phyloP scores from a whole-genome alignment of 35 echinoderm and acorn worm species.

The Apostichopus parvimensis region DNA sequence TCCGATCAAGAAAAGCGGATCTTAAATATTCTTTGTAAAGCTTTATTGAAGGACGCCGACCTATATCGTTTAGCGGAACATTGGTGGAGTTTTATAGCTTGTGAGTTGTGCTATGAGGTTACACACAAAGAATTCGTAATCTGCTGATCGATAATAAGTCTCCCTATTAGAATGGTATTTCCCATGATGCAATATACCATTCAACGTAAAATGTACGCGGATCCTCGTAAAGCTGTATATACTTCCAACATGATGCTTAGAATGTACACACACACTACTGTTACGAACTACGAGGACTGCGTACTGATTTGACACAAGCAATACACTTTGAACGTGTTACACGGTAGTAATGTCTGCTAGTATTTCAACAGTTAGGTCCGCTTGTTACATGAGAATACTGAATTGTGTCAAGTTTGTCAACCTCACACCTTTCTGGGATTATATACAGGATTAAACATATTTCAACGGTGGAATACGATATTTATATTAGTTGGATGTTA shows the following conservation, averaged over 20 bases:
- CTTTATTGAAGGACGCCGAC: slow-evolving; percentile 9
- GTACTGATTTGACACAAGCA: not conserved
- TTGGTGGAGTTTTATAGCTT: not conserved
- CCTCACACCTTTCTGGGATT: slow-evolving; percentile 16
- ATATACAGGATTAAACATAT: slow-evolving; percentile 15
- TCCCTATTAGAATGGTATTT: slow-evolving; percentile 71
- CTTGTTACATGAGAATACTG: not conserved
- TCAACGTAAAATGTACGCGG: slow-evolving; percentile 45
- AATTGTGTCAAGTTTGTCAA: slow-evolving; percentile 4
- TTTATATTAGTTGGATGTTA: not conserved
- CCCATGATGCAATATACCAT: slow-evolving; percentile 49
- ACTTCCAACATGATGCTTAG: slow-evolving; percentile 5
- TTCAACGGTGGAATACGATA: not conserved
- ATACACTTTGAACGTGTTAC: not conserved
- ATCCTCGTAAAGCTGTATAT: slow-evolving; percentile 4
- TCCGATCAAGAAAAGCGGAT: too few species aligned
- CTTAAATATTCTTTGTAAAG: not conserved
- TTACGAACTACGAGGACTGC: not conserved
- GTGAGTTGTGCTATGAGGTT: not conserved
- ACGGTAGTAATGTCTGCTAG: slow-evolving; percentile 20
- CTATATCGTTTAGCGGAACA: not conserved
- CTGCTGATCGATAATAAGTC: slow-evolving; percentile 51
- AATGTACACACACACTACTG: slow-evolving; percentile 8
- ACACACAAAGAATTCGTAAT: slow-evolving; percentile 50
- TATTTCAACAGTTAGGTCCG: not conserved